A percentile compares a stretch with the other conserved stretches of the same genome.
These are phyloP conservation scores for Nemurella pictetii DNA, from an alignment of 2,888 invertebrate species.

Conservation along the genomic window DNA sequence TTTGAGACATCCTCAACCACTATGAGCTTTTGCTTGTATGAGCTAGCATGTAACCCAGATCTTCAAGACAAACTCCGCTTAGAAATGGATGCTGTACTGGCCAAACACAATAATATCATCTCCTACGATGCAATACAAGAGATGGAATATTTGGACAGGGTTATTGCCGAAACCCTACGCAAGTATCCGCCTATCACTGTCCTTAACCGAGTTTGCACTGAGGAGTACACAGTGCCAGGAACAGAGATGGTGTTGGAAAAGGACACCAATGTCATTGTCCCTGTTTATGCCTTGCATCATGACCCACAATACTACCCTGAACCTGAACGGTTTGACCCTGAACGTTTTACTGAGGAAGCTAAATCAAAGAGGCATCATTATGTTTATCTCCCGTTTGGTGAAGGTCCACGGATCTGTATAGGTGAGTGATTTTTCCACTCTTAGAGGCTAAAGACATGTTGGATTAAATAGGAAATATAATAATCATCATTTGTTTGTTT, in stretches of 20 bases:
- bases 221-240: constrained; percentile 17
- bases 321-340: constrained; percentile 53
- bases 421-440: constrained; percentile 46
- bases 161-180: constrained; percentile 30
- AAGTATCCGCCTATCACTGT: constrained; percentile 13
- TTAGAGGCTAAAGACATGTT: constrained; percentile 10
- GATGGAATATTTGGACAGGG: constrained; percentile 46
- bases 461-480: no score
- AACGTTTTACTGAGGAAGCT: constrained; percentile 51
- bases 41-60: constrained; percentile 44
- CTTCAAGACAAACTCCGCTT: constrained; percentile 44
- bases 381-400: constrained; percentile 50
- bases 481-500: no score
- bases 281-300: constrained; percentile 50
- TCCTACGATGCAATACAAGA: constrained; percentile 43
- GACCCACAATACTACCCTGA: constrained; percentile 52
- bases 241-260: constrained; percentile 46
- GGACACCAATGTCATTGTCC: constrained; percentile 49
- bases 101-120: constrained; percentile 37
- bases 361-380: constrained; percentile 47
- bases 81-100: constrained; percentile 43
- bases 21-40: constrained; percentile 44
- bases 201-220: constrained; percentile 47
- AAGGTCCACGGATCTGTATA: constrained; percentile 48
- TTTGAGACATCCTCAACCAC: constrained; percentile 46